Evolutionary conservation across 2,888 invertebrate species (phyloP).

Genomic region (Allophyes oxyacanthae): DNA sequence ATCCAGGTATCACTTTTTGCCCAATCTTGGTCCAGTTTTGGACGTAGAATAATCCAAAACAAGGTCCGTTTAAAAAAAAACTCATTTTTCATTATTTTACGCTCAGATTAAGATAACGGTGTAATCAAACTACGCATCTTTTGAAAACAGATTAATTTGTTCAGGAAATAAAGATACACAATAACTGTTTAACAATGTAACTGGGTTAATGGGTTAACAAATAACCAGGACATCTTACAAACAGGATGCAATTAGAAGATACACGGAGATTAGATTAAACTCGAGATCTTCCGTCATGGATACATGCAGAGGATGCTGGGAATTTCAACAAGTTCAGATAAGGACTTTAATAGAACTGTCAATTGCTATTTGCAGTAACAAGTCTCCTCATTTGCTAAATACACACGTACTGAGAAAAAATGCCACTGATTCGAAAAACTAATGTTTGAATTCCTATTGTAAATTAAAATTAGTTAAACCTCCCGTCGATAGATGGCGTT

Average conservation of each 20-base stretch:
- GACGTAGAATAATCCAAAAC: no score
- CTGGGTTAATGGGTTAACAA: conserved; percentile 36
- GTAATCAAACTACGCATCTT: conserved; percentile 6
- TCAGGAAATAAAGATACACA: conserved; percentile 32
- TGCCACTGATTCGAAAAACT: no score
- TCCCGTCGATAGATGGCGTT: no score
- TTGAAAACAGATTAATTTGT: conserved; percentile 7
- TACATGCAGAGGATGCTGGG: conserved; percentile 36
- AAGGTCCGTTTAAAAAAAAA: no score
- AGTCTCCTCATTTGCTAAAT: conserved; percentile 9
- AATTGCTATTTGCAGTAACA: conserved; percentile 30
- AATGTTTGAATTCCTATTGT: no score
- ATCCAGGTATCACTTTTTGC: no score
- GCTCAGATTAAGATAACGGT: neutral
- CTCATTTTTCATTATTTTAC: no score
- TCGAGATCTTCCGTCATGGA: conserved; percentile 35
- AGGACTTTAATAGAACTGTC: conserved; percentile 31
- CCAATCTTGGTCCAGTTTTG: no score
- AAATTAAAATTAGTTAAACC: no score
- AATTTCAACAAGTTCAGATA: conserved; percentile 28
- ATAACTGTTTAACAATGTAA: conserved; percentile 32
- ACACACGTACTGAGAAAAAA: no score
- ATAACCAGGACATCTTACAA: conserved; percentile 33
- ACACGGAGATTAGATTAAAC: conserved; percentile 49
- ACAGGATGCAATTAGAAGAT: conserved; percentile 53